Evolutionary conservation across 2,797 vertebrate genomes (phyloP), one percentile per base, ranked within the genome.

Genomic region (Merluccius polli): DNA sequence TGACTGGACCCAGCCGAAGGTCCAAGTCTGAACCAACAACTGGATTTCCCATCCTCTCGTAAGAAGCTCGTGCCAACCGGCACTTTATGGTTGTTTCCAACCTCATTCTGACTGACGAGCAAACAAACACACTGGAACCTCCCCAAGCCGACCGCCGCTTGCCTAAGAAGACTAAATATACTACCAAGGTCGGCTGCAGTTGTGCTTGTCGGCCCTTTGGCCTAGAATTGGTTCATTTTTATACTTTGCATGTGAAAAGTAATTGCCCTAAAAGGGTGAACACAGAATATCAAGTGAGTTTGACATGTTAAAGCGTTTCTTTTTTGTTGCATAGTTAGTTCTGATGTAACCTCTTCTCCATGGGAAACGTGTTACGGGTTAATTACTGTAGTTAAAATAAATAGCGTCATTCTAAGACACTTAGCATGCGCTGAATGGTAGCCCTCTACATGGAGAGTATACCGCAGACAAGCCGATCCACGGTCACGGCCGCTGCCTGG

Each of bases 11-110:
- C 24, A 65, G 24, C 70, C 63, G 68, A 30, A 70, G 52, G 72
- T 63, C 24, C 71, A 70, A 52, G 27, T 76, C 74, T 79, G 36
- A 44, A 38, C 72, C 75, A 81, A 70, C 3, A 2, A 85, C 71
- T 82, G 75, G 18, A 18, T 75, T 82, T 86, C 79, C 36, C 82
- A 82, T 85, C 73, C 69, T 79, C 76, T 79, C 78, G 76, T 33
- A 77, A 12, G 38, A 71, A 86, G 77, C 73, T 70, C 75, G 74
- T 77, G 35, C 73, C 77, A 75, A 82, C 75, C 65, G 13, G 4
- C 75, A 65, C 83, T 88, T 88, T 87, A 83, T 78, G 59, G 75
- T 13, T 74, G 74, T 87, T 90, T 89, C 84, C 87, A 81, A 83
- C 81, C 84, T 85, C 84, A 78, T 76, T 84, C 67, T 70, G 71